These are phyloP conservation scores for Apostichopus leukothele DNA, from an alignment of 53 echinoderm and acorn worm genomes.

Conservation along the genomic window DNA sequence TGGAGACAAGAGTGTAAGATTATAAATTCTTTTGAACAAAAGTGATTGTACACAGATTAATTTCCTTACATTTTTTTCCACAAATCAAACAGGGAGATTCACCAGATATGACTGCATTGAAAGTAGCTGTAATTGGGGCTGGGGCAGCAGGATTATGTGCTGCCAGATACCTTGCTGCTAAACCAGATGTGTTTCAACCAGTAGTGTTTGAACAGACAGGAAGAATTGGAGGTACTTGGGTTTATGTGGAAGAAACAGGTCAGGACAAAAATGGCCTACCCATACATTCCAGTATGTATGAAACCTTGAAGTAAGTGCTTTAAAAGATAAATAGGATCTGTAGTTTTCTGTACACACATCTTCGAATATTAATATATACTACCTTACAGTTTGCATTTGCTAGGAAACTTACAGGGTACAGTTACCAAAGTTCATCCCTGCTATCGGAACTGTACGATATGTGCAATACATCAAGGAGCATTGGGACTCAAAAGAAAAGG, in stretches of 20 bases:
- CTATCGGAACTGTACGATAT: no score
- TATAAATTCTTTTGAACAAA: no score
- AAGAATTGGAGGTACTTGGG: conserved; percentile 84
- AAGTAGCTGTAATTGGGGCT: conserved; percentile 53
- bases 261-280: conserved; percentile 78
- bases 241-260: conserved; percentile 82
- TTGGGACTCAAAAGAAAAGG: no score
- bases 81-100: background rate
- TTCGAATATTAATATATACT: no score
- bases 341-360: no score
- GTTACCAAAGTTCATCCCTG: no score
- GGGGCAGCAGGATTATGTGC: conserved; percentile 94
- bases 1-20: no score
- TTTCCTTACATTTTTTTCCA: background rate
- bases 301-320: conserved; percentile 51
- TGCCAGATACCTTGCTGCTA: conserved; percentile 74
- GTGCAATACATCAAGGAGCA: no score
- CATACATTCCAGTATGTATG: conserved; percentile 96
- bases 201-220: conserved; percentile 80
- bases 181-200: conserved; percentile 70
- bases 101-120: background rate
- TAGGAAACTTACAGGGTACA: no score
- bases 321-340: background rate
- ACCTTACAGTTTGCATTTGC: no score
- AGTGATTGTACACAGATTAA: no score